Base-by-base conservation (phyloP, 2,113 vertebrate genomes). In the Gymnorhina tibicen region DNA sequence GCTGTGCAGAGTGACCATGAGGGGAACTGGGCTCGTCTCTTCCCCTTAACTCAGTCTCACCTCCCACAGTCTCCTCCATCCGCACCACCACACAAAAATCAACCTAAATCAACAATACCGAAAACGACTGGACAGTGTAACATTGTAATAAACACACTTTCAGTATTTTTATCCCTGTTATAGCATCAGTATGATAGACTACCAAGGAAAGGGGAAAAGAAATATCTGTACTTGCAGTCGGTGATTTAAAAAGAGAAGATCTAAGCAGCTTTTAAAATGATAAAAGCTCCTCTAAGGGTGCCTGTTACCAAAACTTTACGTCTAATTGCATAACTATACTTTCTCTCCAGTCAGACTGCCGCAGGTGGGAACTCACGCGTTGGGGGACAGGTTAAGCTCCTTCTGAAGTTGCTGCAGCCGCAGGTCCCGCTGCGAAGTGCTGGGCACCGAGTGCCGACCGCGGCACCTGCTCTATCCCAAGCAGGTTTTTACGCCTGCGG, bases 51-150 rank as follows among this genome's bases (percentile, higher is more conserved):
- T 89, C 53, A 14, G 70, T 78, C 28, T 93, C 89, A 41, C 24
- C 22, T 88, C 59, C 80, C 41, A 26, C 53, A n/a, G 66, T 11
- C 20, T 95, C 92, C 84, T 97, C 97, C 97, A 97, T 97, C 58
- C 79, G 32, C 37, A 60, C 30, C 68, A 47, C 46, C 19, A 28
- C 55, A 23, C 10, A 44, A 63, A 80, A 80, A 55, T 19, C 39
- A 69, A 56, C 79, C 85, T 93, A 70, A 77, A 85, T 16, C 63
- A 80, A 74, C 24, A 82, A 62, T 6, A 70, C 9, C 60, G 27
- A 83, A 90, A 89, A 84, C 7, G 2, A 60, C 6, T 0, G 0
- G 23, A 22, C 13, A 44, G 47, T 3, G 9, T 66, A 62, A 63
- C 26, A 37, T 1, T 27, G 17, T 16, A 80, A 53, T 26, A 55